Percentiles rank a stretch among this genome's conserved stretches.
Evolutionary conservation across 1,140 invertebrate species (phyloP).

Genomic region (Drosophila yakuba): DNA sequence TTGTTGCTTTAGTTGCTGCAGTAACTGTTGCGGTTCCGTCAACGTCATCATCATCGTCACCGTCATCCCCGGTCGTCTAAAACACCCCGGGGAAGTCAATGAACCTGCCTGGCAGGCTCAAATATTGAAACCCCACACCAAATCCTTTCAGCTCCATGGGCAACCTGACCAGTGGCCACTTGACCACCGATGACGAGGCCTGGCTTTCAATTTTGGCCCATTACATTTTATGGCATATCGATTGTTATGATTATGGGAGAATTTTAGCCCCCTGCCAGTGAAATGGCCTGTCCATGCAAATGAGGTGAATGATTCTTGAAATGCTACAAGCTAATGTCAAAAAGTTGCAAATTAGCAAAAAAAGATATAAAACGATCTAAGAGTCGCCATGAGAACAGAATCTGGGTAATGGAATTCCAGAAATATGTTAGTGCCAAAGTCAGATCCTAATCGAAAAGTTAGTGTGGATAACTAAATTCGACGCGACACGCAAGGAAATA

Average conservation of each 20-base stretch:
- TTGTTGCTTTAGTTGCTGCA: constrained; percentile 26
- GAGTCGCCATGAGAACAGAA: constrained; percentile 35
- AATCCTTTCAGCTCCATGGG: constrained; percentile 31
- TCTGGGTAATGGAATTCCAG: constrained; percentile 15
- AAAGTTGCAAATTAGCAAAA: constrained; percentile 44
- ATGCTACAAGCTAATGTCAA: constrained; percentile 27
- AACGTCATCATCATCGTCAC: constrained; percentile 28
- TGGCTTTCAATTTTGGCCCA: constrained; percentile 17
- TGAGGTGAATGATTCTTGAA: constrained; percentile 17
- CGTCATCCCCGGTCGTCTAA: constrained; percentile 13
- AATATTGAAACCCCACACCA: constrained; percentile 3
- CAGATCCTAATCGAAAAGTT: constrained; percentile 19
- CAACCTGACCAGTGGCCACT: constrained; percentile 37
- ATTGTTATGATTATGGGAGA: constrained; percentile 39
- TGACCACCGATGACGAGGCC: constrained; percentile 19
- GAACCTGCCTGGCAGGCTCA: constrained; percentile 45
- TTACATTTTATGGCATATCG: constrained; percentile 44
- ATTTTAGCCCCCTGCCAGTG: constrained; percentile 11
- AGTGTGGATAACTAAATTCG: constrained; percentile 26
- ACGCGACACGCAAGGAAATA: constrained; percentile 28
- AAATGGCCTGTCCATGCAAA: constrained; percentile 35
- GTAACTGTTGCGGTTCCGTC: constrained; percentile 68
- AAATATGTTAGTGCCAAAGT: constrained; percentile 22
- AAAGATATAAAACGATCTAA: background rate
- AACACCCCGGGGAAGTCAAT: constrained; percentile 37